Evolutionary conservation across 2,888 invertebrate species (phyloP).

Genomic region (Unio delphinus): DNA sequence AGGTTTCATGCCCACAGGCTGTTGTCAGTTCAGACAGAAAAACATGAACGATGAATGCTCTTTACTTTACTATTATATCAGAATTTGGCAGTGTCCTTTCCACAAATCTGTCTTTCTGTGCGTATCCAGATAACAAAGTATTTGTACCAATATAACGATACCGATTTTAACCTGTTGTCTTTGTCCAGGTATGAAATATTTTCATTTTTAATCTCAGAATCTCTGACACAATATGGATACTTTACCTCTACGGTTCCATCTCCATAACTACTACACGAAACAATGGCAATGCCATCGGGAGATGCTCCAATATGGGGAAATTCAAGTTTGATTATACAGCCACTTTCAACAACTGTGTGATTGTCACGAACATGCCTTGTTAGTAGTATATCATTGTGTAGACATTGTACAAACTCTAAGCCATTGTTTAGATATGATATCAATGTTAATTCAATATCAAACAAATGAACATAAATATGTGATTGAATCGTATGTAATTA

Average conservation of each 20-base stretch:
- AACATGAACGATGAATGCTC: background rate
- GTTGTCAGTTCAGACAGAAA: constrained; percentile 6
- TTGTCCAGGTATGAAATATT: constrained; percentile 2
- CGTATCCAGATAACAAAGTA: constrained; percentile 5
- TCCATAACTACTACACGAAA: constrained; percentile 2
- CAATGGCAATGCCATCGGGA: background rate
- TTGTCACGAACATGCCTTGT: background rate
- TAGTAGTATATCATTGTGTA: too few species aligned
- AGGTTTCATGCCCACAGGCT: too few species aligned
- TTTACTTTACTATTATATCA: constrained; percentile 1
- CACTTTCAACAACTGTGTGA: background rate
- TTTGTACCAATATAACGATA: too few species aligned
- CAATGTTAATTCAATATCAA: too few species aligned
- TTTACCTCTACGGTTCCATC: constrained; percentile 4
- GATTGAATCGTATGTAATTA: too few species aligned
- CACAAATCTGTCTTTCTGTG: background rate
- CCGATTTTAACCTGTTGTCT: constrained; percentile 1
- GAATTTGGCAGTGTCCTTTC: background rate
- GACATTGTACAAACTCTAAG: too few species aligned
- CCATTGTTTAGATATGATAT: too few species aligned
- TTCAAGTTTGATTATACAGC: background rate
- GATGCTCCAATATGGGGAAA: constrained; percentile 2
- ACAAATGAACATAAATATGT: too few species aligned
- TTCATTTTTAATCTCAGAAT: background rate
- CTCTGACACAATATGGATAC: constrained; percentile 3